These are phyloP conservation scores for Melanotus villosus DNA, from an alignment of 2,888 invertebrate species.

Conservation along the genomic window DNA sequence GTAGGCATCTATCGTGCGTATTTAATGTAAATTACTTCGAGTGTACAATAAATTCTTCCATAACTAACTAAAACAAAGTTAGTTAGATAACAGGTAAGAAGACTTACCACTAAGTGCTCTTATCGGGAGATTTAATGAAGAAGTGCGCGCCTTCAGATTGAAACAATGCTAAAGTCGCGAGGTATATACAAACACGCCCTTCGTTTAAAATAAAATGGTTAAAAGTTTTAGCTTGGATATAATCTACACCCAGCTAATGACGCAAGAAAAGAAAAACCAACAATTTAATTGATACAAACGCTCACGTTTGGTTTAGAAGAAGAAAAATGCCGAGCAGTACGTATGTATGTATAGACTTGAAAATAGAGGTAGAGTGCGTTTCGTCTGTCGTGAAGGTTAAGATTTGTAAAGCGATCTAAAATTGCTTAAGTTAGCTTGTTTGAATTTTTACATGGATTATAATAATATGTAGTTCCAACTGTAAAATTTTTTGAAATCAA, in stretches of 20 bases:
- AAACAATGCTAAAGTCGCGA: constrained; percentile 7
- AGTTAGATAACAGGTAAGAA: neutral
- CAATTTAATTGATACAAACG: constrained; percentile 14
- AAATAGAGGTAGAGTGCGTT: neutral
- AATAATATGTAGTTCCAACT: no score
- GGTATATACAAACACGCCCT: neutral
- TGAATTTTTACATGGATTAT: no score
- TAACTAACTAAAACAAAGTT: neutral
- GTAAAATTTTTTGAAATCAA: no score
- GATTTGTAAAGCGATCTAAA: no score
- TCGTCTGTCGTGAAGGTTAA: no score
- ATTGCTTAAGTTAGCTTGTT: no score
- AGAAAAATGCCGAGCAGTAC: neutral
- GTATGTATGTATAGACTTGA: constrained; percentile 1
- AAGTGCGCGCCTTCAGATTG: neutral
- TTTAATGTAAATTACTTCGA: no score
- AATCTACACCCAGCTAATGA: constrained; percentile 20
- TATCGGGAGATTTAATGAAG: constrained; percentile 14
- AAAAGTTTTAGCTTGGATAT: constrained; percentile 7
- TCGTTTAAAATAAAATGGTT: constrained; percentile 18
- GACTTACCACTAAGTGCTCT: constrained; percentile 8
- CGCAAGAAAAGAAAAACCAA: constrained; percentile 4
- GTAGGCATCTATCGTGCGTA: no score
- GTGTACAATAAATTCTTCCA: neutral
- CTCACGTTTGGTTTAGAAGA: neutral